Conservation (phyloP, 2,797 vertebrate species). For the Tympanoctomys barrerae region DNA sequence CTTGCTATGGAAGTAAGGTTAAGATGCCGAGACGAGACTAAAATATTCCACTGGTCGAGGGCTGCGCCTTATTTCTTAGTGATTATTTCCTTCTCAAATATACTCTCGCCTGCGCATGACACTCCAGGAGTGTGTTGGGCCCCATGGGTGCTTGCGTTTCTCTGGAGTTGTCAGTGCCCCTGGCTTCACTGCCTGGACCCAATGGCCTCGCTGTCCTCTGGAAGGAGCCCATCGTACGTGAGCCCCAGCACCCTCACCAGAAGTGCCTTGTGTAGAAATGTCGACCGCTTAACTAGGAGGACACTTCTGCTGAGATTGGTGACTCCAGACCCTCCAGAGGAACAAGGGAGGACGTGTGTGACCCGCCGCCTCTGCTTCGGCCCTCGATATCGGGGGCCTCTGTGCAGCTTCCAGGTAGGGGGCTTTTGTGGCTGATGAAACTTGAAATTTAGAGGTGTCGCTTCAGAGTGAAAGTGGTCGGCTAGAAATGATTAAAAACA, state of each 20-base stretch:
- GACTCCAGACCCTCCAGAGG: slow-evolving; percentile 62
- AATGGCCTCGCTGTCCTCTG: slow-evolving; percentile 70
- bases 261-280: slow-evolving; percentile 84
- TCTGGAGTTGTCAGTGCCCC: slow-evolving; percentile 67
- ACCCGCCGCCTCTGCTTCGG: neutral
- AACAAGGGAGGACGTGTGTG: neutral
- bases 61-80: slow-evolving; percentile 68
- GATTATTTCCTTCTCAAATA: slow-evolving; percentile 74
- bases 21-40: slow-evolving; percentile 61
- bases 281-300: slow-evolving; percentile 85
- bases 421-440: neutral
- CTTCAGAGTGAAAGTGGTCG: neutral
- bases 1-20: slow-evolving; percentile 47
- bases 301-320: slow-evolving; percentile 83
- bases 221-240: slow-evolving; percentile 72
- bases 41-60: slow-evolving; percentile 68
- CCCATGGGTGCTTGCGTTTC: slow-evolving; percentile 75
- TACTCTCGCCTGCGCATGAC: slow-evolving; percentile 66
- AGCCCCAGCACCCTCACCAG: slow-evolving; percentile 83
- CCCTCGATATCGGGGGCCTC: neutral
- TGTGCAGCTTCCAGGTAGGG: neutral
- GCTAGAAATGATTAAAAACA: neutral
- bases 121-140: slow-evolving; percentile 59
- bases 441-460: neutral
- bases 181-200: slow-evolving; percentile 75